phyloP scores from a whole-genome alignment of 2,113 vertebrate species.

The Onychostoma macrolepis region DNA sequence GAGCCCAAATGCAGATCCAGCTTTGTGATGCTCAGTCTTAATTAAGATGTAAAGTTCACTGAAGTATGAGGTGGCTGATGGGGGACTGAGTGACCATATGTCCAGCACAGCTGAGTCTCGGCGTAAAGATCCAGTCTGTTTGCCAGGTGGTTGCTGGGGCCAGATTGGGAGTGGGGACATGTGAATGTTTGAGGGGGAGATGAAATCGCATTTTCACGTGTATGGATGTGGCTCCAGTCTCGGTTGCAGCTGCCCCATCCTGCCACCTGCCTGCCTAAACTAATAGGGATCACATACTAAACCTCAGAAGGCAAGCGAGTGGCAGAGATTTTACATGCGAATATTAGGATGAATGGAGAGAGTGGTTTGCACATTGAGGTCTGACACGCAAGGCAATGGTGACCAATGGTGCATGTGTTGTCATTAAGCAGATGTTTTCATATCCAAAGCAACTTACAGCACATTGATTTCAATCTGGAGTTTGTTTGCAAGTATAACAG shows the following conservation, averaged over 20 bases:
- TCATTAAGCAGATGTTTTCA: conserved; percentile 23
- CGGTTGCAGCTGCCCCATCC: conserved; percentile 75
- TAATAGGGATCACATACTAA: conserved; percentile 77
- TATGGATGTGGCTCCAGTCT: conserved; percentile 66
- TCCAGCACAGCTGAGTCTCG: conserved; percentile 49
- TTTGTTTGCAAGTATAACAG: background rate
- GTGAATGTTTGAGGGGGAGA: conserved; percentile 62
- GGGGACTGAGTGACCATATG: conserved; percentile 50
- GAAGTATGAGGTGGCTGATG: conserved; percentile 29
- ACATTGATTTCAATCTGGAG: background rate
- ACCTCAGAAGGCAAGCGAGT: conserved; percentile 66
- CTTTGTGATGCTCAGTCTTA: conserved; percentile 31
- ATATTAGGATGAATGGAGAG: conserved; percentile 77
- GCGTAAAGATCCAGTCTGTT: conserved; percentile 59
- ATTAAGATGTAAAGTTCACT: conserved; percentile 51
- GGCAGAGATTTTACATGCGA: conserved; percentile 64
- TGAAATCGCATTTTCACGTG: conserved; percentile 80
- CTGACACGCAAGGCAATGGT: conserved; percentile 50
- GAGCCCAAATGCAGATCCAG: background rate
- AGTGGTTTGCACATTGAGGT: conserved; percentile 67
- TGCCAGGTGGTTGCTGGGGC: conserved; percentile 74
- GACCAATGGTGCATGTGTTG: background rate
- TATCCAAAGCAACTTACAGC: background rate
- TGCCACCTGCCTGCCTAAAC: conserved; percentile 81
- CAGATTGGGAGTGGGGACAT: conserved; percentile 66